phyloP scores from a whole-genome alignment of 2,888 invertebrate species.

The Megastigmus dorsalis region DNA sequence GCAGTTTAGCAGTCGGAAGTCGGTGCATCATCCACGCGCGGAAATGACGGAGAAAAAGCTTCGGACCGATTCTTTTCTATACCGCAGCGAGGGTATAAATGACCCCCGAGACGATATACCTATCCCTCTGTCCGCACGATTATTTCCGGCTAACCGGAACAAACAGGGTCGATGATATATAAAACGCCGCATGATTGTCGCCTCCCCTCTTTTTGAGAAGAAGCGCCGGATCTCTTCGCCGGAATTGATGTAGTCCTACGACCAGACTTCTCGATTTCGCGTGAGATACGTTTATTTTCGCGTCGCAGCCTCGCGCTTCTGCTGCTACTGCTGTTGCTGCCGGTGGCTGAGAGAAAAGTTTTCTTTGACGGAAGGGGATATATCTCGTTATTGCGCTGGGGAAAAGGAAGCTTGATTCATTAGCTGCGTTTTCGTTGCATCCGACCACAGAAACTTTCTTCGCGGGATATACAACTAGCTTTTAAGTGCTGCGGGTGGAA shows the following conservation, averaged over 20 bases:
- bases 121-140: slow-evolving; percentile 4
- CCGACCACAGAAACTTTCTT: no score
- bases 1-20: slow-evolving; percentile 50
- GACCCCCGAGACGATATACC: slow-evolving; percentile 19
- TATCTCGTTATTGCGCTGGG: no score
- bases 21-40: slow-evolving; percentile 44
- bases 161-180: slow-evolving; percentile 19
- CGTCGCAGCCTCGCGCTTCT: no score
- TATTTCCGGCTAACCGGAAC: slow-evolving; percentile 41
- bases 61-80: no score
- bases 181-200: background rate
- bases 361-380: no score
- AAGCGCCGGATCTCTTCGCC: slow-evolving; percentile 1
- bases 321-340: no score
- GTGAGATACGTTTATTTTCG: slow-evolving; percentile 19
- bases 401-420: no score
- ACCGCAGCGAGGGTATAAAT: slow-evolving; percentile 1
- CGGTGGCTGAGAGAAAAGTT: no score
- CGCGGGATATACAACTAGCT: no score
- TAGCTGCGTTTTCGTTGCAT: no score
- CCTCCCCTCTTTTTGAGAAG: background rate
- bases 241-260: slow-evolving; percentile 14
- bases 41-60: slow-evolving; percentile 37
- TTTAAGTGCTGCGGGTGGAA: no score
- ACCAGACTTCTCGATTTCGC: slow-evolving; percentile 13